Conservation (phyloP, 2,888 invertebrate genomes). For the Odontomyia ornata region DNA sequence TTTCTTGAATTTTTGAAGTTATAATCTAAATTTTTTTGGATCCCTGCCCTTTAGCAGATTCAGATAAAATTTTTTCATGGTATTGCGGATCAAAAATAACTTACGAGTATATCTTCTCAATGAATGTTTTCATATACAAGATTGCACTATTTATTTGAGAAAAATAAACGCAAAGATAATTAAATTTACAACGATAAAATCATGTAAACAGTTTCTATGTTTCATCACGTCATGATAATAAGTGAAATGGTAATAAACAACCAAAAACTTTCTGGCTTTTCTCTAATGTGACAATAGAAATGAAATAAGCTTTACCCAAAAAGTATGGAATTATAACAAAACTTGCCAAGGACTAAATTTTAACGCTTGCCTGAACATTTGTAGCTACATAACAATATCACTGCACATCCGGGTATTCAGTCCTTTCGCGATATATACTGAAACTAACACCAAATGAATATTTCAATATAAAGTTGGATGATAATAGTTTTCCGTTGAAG, state of each 20-base stretch:
- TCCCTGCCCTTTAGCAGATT: too few species aligned
- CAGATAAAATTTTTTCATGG: too few species aligned
- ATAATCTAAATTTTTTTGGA: too few species aligned
- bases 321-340: neutral
- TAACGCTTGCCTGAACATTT: constrained; percentile 29
- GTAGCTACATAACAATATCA: neutral
- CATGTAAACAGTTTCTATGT: neutral
- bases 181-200: too few species aligned
- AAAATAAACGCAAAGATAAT: too few species aligned
- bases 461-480: constrained; percentile 26
- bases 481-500: constrained; percentile 38
- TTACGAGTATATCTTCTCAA: too few species aligned
- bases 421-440: neutral
- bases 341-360: constrained; percentile 27
- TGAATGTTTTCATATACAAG: too few species aligned
- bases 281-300: neutral
- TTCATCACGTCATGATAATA: neutral
- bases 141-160: too few species aligned
- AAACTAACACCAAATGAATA: constrained; percentile 1
- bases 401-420: neutral
- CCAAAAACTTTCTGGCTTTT: neutral
- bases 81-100: too few species aligned
- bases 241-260: neutral
- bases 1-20: too few species aligned
- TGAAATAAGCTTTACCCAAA: constrained; percentile 3